Base-by-base conservation (phyloP, 2,888 invertebrate genomes). In the Vannuccia rotundouncinata region DNA sequence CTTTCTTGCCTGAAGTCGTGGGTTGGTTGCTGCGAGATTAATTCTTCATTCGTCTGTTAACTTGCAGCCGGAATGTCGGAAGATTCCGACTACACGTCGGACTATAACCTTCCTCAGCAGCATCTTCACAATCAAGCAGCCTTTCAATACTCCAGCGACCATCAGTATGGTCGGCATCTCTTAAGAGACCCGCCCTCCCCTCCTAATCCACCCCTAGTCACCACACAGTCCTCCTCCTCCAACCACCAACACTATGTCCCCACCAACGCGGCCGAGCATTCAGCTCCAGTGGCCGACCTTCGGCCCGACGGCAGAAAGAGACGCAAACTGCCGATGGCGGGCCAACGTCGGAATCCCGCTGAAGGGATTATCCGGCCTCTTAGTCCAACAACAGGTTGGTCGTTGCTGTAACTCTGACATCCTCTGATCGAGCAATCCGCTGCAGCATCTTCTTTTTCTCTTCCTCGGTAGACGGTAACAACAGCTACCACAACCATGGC, bases 51-150 rank as follows among this genome's bases (percentile, higher is more conserved):
- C n/a, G n/a, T n/a, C n/a, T n/a, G n/a, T n/a, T n/a, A n/a, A n/a
- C 85, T n/a, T n/a, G n/a, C 45, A 77, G 77, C 31, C 45, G 45
- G 77, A 45, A 93, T 95, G 88, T 95, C 95, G 78, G 96, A 96
- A 89, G 95, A 96, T 89, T 95, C 95, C 84, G 96, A 96, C 90
- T 96, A 96, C 90, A 96, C 95, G 82, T 94, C 94, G 82, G 96
- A 96, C 89, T 92, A 95, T 86, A 95, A 95, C 90, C 95, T 93
- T 90, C 95, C 95, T 78, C 84, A 86, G 77, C 86, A 86, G 82
- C 88, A 89, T 82, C 94, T 94, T 87, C 92, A 94, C 85, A 95
- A 95, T 90, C 93, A 93, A 86, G 94, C 95, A 82, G 94, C 93
- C 29, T 94, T 94, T 81, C 95, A 95, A 90, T 89, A 87, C 84